These are phyloP conservation scores for Caenorhabditis virilis DNA, from an alignment of 2,888 invertebrate species.

Conservation along the genomic window DNA sequence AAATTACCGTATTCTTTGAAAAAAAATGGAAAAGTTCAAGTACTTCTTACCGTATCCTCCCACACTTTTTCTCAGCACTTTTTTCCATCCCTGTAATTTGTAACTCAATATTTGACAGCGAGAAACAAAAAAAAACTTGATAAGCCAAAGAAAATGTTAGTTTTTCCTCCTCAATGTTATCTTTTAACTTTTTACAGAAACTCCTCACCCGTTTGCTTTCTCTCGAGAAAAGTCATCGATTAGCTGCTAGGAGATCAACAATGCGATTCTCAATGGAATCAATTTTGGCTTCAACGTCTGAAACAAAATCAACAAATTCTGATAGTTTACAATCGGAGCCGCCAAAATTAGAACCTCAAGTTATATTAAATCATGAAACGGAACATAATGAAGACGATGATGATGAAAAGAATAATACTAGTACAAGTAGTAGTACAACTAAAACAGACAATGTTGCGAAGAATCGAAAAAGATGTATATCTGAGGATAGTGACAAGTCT, in stretches of 20 bases:
- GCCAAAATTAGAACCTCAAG: conserved; percentile 20
- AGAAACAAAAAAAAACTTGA: conserved; percentile 10
- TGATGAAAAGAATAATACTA: too few species aligned
- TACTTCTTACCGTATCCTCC: neutral
- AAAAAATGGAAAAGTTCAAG: neutral
- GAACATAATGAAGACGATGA: conserved; percentile 1
- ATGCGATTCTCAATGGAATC: conserved; percentile 41
- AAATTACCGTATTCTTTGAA: neutral
- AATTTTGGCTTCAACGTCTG: conserved; percentile 21
- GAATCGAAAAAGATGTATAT: too few species aligned
- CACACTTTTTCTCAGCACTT: neutral
- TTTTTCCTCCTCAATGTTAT: too few species aligned
- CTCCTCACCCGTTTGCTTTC: neutral
- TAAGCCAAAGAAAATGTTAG: conserved; percentile 36
- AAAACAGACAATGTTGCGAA: too few species aligned
- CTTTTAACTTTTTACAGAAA: neutral
- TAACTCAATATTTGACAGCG: neutral
- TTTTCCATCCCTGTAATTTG: conserved; percentile 5
- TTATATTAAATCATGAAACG: conserved; percentile 10
- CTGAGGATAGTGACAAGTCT: neutral
- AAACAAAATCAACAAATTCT: neutral
- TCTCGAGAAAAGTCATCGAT: conserved; percentile 9
- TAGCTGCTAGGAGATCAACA: neutral
- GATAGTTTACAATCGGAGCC: conserved; percentile 9
- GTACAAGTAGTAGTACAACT: too few species aligned